Evolutionary conservation across 2,888 invertebrate genomes (phyloP).

Genomic region (Conistra vaccinii): DNA sequence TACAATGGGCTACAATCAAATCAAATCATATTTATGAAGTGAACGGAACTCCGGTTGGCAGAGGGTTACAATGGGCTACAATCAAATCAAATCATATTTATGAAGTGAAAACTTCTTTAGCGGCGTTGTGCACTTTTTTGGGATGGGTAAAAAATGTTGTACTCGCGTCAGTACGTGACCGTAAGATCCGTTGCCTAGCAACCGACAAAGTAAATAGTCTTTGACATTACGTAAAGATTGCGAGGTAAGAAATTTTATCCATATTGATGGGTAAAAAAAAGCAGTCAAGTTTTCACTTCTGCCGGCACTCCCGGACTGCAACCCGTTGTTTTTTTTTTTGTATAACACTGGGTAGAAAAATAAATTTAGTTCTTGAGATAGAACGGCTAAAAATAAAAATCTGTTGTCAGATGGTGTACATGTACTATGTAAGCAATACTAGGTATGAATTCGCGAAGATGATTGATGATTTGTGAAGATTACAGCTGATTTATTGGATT

Average conservation of each 20-base stretch:
- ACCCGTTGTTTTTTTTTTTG: not conserved
- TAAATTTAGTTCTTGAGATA: not conserved
- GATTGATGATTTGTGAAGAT: not conserved
- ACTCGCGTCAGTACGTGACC: no score
- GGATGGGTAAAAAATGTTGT: no score
- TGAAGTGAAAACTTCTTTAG: no score
- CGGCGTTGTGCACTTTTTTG: no score
- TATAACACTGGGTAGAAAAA: not conserved
- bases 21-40: constrained; percentile 50
- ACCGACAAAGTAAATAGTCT: no score
- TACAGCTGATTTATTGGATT: not conserved
- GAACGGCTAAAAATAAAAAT: not conserved
- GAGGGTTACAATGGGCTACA: constrained; percentile 76
- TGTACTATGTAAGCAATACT: not conserved
- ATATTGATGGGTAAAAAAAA: no score
- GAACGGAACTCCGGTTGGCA: constrained; percentile 78
- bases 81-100: not conserved
- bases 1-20: constrained; percentile 72
- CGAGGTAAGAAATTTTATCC: no score
- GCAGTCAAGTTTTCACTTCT: no score
- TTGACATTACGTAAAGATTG: no score
- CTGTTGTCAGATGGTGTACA: not conserved
- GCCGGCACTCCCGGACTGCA: no score
- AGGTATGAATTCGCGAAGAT: not conserved
- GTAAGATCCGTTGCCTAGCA: no score